Base-by-base conservation (phyloP, 2,113 vertebrate genomes). In the Cyanocitta stelleri region DNA sequence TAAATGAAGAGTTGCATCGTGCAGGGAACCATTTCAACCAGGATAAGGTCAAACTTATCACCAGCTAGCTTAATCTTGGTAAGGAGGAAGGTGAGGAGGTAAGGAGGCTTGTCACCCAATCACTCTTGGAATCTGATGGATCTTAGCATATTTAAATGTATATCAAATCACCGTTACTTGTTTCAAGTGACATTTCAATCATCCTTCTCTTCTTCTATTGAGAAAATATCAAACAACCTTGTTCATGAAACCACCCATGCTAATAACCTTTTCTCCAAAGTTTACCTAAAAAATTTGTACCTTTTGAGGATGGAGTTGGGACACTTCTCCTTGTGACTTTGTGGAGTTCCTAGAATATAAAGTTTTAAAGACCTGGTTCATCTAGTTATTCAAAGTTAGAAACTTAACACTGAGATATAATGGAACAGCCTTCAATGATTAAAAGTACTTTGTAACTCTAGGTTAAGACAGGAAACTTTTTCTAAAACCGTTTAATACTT, bases 401-500 rank as follows among this genome's bases (percentile, higher is more conserved):
- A 82, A 61, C 11, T 55, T 91, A 63, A 68, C 19, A 26, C 10
- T 64, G 67, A 80, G 16, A 26, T 73, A 26, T 27, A 91, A 61
- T 83, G 20, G 30, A 79, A 54, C 14, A 56, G 22, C 52, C 48
- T 77, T 79, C 4, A 6, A 37, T 76, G 79, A 79, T 52, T 74
- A 75, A 48, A 68, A 81, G 44, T 64, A 68, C 51, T 91, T 43
- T 44, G 39, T 59, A 90, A 75, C 48, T 83, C 49, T 81, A 86
- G 67, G 66, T 91, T 92, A 78, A 96, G 73, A 83, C 67, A 94
- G 66, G 55, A 80, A 96, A 68, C 41, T 79, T 87, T 64, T 91
- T 95, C 74, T 93, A 79, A 89, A 91, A 89, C 48, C 29, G 11
- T 85, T 85, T 90, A 96, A 89, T 89, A 86, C 88, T 96, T 71